Evolutionary conservation across 1,140 invertebrate species (phyloP).

Genomic region (Ips typographus): DNA sequence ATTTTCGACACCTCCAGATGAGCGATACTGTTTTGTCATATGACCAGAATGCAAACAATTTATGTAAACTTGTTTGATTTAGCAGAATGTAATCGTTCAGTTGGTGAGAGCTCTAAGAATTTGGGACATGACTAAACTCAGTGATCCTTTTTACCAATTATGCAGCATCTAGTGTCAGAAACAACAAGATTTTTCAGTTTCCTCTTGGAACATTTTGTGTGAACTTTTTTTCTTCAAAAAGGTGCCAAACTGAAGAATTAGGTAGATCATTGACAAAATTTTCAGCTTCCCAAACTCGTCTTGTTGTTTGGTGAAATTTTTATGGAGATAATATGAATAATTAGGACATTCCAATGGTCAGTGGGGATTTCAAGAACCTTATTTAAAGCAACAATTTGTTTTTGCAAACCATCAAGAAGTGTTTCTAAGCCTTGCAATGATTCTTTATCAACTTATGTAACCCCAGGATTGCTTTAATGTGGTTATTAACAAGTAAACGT

Average conservation of each 20-base stretch:
- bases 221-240: constrained; percentile 1
- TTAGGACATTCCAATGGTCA: constrained; percentile 7
- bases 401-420: constrained; percentile 3
- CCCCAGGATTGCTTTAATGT: not conserved
- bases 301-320: constrained; percentile 38
- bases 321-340: constrained; percentile 32
- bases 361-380: not conserved
- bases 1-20: no score
- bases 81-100: no score
- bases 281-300: constrained; percentile 37
- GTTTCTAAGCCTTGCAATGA: not conserved
- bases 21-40: no score
- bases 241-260: not conserved
- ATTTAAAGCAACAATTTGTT: constrained; percentile 8
- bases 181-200: no score
- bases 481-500: not conserved
- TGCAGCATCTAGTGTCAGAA: no score
- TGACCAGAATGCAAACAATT: no score
- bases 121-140: no score
- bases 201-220: no score
- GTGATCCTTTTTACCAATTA: no score
- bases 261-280: no score
- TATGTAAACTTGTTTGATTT: no score
- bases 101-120: no score
- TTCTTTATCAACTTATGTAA: not conserved